These are phyloP conservation scores for Hydrophis major DNA, from an alignment of 2,797 vertebrate species.

Conservation along the genomic window DNA sequence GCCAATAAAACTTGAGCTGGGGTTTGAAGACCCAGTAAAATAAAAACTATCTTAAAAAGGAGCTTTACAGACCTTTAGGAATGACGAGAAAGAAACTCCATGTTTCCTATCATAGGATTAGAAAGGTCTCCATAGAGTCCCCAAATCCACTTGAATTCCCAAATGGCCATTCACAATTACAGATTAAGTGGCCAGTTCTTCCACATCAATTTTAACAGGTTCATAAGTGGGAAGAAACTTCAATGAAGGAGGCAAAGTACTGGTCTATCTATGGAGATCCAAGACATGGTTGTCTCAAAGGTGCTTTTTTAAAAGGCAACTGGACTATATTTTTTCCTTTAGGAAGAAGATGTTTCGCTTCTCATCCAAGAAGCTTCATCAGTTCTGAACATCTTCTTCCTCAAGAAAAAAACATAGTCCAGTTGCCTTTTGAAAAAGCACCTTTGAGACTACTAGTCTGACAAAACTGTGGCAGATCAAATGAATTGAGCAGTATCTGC, in stretches of 20 bases:
- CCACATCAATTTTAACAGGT: neutral
- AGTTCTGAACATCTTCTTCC: neutral
- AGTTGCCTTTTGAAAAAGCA: neutral
- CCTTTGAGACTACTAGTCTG: neutral
- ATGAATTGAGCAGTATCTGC: neutral
- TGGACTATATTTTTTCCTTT: neutral
- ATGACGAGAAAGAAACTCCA: neutral
- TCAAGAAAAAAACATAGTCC: neutral
- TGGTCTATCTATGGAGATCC: neutral
- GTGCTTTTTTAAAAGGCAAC: neutral
- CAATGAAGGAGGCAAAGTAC: neutral
- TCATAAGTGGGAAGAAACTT: neutral
- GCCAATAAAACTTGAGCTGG: neutral
- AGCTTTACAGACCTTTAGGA: neutral
- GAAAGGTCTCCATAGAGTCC: neutral
- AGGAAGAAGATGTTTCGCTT: neutral
- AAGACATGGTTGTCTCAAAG: neutral
- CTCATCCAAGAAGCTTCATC: neutral
- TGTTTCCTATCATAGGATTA: neutral
- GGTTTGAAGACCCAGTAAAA: neutral
- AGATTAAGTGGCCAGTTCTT: neutral
- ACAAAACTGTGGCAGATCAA: neutral
- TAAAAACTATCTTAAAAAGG: neutral
- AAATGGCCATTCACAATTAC: neutral
- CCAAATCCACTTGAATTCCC: neutral